Conservation (phyloP, 2,888 invertebrate genomes). For the Drosophila lacicola region DNA sequence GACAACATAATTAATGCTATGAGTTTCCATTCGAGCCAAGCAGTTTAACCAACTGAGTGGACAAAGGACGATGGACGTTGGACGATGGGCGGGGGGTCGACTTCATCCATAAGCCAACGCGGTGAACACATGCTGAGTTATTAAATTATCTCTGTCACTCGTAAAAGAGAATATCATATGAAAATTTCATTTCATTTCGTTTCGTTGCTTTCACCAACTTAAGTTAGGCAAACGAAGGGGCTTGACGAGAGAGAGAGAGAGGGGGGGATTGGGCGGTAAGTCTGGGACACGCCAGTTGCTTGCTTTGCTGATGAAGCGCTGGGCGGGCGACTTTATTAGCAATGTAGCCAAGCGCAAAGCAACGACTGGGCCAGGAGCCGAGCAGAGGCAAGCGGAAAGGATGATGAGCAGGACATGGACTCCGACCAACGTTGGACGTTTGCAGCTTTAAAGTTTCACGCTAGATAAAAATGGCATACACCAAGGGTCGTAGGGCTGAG, state of each 20-base stretch:
- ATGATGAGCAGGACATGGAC: constrained; percentile 52
- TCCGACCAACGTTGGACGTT: constrained; percentile 59
- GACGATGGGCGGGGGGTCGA: neutral
- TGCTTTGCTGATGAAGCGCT: constrained; percentile 33
- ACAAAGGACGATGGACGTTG: neutral
- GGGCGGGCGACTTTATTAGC: constrained; percentile 69
- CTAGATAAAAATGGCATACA: constrained; percentile 66
- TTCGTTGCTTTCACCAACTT: constrained; percentile 65
- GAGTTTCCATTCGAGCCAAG: constrained; percentile 41
- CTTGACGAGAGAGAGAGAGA: neutral
- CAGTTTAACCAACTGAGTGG: constrained; percentile 49
- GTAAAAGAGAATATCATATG: constrained; percentile 77
- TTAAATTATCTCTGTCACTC: constrained; percentile 76
- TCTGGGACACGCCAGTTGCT: constrained; percentile 12
- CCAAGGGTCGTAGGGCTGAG: neutral
- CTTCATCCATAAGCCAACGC: constrained; percentile 52
- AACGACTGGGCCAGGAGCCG: constrained; percentile 14
- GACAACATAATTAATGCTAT: constrained; percentile 77
- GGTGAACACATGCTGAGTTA: constrained; percentile 71
- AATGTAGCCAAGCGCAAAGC: constrained; percentile 78
- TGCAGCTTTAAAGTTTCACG: constrained; percentile 74
- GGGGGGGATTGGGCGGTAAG: neutral
- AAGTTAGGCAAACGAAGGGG: neutral
- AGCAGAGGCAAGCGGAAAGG: constrained; percentile 14
- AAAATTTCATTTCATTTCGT: constrained; percentile 79